Percentiles rank a stretch among this genome's conserved stretches.
Evolutionary conservation across 2,113 vertebrate genomes (phyloP).

Genomic region (Alces alces): DNA sequence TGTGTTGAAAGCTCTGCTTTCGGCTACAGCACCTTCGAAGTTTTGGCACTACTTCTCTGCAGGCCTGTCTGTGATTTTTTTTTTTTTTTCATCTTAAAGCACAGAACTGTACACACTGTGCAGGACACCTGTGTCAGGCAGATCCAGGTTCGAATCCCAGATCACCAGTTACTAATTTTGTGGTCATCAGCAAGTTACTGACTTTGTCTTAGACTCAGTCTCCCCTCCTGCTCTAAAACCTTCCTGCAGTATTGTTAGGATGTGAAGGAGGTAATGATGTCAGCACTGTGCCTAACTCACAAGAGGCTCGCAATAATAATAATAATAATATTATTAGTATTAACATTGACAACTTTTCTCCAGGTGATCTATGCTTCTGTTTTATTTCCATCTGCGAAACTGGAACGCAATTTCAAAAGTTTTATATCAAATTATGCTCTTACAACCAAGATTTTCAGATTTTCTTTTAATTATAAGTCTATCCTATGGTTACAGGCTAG

Average conservation of each 20-base stretch:
- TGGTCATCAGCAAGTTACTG: neutral
- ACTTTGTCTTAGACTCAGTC: neutral
- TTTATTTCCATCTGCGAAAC: neutral
- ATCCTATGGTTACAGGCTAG: neutral
- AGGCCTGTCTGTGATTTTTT: neutral
- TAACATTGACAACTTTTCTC: neutral
- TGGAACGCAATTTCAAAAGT: neutral
- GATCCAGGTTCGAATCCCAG: neutral
- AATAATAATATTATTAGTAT: neutral
- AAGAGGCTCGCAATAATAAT: neutral
- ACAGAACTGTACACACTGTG: neutral
- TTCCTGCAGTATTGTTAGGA: neutral
- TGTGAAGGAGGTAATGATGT: neutral
- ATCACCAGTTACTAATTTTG: neutral
- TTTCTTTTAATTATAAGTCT: neutral
- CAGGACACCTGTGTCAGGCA: neutral
- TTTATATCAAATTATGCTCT: neutral
- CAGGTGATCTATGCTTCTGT: neutral
- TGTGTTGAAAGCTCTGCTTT: slow-evolving; percentile 11
- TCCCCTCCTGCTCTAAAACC: neutral
- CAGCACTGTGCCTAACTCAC: neutral
- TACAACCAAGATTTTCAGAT: neutral
- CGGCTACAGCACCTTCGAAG: neutral
- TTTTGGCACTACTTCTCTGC: neutral
- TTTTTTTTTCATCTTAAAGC: neutral